A percentile compares a stretch with the other conserved stretches of the same genome.
phyloP scores from a whole-genome alignment of 2,113 vertebrate species.

The Siniperca chuatsi region DNA sequence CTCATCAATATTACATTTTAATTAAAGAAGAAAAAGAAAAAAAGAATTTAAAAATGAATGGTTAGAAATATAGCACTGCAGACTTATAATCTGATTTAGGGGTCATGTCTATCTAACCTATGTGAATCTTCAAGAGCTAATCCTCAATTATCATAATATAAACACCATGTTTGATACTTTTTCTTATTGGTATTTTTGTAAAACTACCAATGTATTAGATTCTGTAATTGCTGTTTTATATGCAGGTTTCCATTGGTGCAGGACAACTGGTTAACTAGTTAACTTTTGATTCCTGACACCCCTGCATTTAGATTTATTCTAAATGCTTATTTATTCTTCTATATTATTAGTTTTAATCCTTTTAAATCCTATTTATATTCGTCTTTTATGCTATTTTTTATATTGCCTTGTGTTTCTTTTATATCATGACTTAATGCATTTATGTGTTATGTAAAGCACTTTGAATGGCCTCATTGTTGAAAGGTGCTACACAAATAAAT shows the following conservation, averaged over 20 bases:
- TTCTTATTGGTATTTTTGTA: not conserved
- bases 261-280: no score
- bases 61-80: not conserved
- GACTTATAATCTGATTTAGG: constrained; percentile 1
- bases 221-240: not conserved
- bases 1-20: constrained; percentile 45
- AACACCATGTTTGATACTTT: not conserved
- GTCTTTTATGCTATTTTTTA: no score
- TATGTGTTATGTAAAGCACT: not conserved
- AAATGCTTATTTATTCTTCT: not conserved
- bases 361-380: not conserved
- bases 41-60: not conserved
- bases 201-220: not conserved
- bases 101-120: not conserved
- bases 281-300: not conserved
- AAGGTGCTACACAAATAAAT: not conserved
- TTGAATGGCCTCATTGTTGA: not conserved
- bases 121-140: not conserved
- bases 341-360: not conserved
- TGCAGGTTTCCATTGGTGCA: not conserved
- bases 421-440: not conserved
- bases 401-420: not conserved
- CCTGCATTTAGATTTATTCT: not conserved
- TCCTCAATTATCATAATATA: not conserved
- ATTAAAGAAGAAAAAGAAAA: constrained; percentile 38